Percentiles rank a stretch among this genome's conserved stretches.
Evolutionary conservation across 2,888 invertebrate genomes (phyloP).

Genomic region (Dorcus parallelipipedus): DNA sequence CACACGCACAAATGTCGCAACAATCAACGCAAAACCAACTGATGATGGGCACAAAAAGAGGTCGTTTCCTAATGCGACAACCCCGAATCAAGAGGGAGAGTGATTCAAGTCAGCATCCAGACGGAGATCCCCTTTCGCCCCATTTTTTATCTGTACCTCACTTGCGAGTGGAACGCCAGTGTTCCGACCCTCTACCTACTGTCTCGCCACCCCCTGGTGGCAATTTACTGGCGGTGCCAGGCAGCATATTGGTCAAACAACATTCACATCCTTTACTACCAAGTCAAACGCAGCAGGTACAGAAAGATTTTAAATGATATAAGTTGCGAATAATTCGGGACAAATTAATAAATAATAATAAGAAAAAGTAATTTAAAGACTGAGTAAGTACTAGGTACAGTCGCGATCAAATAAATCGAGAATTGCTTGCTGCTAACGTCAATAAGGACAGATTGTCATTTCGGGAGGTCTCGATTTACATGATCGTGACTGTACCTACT

Average conservation of each 20-base stretch:
- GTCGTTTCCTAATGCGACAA: conserved; percentile 64
- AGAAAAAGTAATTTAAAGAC: too few species aligned
- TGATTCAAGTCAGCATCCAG: conserved; percentile 51
- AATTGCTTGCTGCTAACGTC: too few species aligned
- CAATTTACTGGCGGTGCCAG: conserved; percentile 57
- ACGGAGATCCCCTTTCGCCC: conserved; percentile 43
- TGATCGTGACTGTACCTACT: too few species aligned
- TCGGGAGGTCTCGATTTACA: too few species aligned
- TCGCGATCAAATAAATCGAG: too few species aligned
- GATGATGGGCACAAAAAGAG: conserved; percentile 58
- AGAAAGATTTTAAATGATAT: not conserved
- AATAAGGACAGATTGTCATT: too few species aligned
- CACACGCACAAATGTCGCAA: conserved; percentile 34
- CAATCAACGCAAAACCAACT: conserved; percentile 31
- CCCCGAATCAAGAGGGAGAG: conserved; percentile 64
- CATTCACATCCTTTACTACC: conserved; percentile 65
- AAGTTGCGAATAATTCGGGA: too few species aligned
- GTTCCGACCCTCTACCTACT: conserved; percentile 59
- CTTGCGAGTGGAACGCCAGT: conserved; percentile 56
- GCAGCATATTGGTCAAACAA: conserved; percentile 61
- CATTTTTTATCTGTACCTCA: conserved; percentile 51
- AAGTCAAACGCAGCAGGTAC: conserved; percentile 51
- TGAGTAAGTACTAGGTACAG: too few species aligned
- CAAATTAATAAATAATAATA: too few species aligned
- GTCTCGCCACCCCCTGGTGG: conserved; percentile 49